A percentile compares a stretch with the other conserved stretches of the same genome.
Evolutionary conservation across 1,140 invertebrate genomes (phyloP).

Genomic region (Laupala kohalensis): DNA sequence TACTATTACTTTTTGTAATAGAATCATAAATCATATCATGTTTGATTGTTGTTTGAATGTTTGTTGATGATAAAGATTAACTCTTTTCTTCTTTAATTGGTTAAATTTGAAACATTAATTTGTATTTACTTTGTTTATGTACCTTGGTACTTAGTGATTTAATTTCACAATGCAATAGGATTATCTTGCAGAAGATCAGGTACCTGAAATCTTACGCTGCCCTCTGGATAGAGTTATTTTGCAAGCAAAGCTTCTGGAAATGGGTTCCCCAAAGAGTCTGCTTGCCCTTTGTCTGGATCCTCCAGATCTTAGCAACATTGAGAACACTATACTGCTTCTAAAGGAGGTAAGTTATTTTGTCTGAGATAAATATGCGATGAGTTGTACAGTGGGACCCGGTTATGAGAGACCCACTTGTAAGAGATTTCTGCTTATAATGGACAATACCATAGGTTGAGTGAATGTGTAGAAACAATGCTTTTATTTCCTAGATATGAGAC

Average conservation of each 20-base stretch:
- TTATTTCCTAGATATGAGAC: too few relatives aligned
- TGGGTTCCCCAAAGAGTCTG: constrained; percentile 70
- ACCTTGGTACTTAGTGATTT: neutral
- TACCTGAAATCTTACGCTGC: constrained; percentile 66
- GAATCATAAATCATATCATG: too few relatives aligned
- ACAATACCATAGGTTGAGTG: too few relatives aligned
- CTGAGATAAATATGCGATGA: too few relatives aligned
- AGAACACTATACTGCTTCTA: constrained; percentile 62
- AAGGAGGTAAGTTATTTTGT: constrained; percentile 72
- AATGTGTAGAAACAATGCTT: too few relatives aligned
- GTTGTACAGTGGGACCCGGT: too few relatives aligned
- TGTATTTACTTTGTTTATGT: neutral
- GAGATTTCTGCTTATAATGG: too few relatives aligned
- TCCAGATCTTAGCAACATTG: constrained; percentile 70
- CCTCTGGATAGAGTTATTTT: constrained; percentile 77
- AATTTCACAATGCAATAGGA: too few relatives aligned
- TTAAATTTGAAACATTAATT: neutral
- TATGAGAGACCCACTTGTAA: too few relatives aligned
- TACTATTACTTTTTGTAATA: too few relatives aligned
- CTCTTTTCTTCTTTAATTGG: neutral
- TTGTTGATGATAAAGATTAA: neutral
- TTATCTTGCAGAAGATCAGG: constrained; percentile 35
- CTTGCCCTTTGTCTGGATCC: constrained; percentile 76
- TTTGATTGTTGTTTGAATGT: too few relatives aligned
- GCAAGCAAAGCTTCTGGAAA: constrained; percentile 65